Evolutionary conservation across 2,888 invertebrate species (phyloP), one percentile per base, ranked within the genome.

Genomic region (Caradrina clavipalpis): DNA sequence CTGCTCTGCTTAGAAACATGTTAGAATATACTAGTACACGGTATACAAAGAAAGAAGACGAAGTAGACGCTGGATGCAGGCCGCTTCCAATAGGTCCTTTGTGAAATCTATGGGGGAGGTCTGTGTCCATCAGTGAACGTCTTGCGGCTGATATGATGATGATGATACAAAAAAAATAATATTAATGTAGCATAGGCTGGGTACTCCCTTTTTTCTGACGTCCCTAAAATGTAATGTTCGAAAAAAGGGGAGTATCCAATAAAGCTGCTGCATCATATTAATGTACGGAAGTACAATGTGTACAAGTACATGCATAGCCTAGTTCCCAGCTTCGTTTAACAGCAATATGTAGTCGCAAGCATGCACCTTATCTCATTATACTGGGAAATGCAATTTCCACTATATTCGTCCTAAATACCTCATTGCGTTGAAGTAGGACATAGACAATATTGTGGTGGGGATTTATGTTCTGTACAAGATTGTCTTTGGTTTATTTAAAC

Each of bases 301-400:
- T 35, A 11, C 10, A 17, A 68, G 31, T 1, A n/a, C 21, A 35
- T 31, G 35, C 45, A 42, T 61, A 47, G 15, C 56, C 53, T 56
- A 31, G 62, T 63, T 61, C 11, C 7, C 11, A 51, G 60, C 47
- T 53, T 45, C 21, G 49, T 61, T 69, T 54, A 61, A 69, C 49
- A 31, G 49, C 62, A 62, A 76, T 62, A 54, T 76, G 71, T 50
- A 69, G 73, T 73, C 55, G 13, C 22, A 53, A 60, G 56, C 26
- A 39, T 62, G 49, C 57, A 54, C n/a, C n/a, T 62, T 35, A 47
- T 49, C 42, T 54, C 8, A 57, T 61, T 58, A 49, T 21, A 53
- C 70, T 45, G 19, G 55, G 21, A 54, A 61, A 76, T 54, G 70
- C 53, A 69, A 61, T 69, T 49, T 17, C 6, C 49, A 26, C 11